Percentiles rank a stretch among this genome's conserved stretches.
Conservation (phyloP, 2,888 invertebrate species). For the Adelphocoris suturalis region DNA sequence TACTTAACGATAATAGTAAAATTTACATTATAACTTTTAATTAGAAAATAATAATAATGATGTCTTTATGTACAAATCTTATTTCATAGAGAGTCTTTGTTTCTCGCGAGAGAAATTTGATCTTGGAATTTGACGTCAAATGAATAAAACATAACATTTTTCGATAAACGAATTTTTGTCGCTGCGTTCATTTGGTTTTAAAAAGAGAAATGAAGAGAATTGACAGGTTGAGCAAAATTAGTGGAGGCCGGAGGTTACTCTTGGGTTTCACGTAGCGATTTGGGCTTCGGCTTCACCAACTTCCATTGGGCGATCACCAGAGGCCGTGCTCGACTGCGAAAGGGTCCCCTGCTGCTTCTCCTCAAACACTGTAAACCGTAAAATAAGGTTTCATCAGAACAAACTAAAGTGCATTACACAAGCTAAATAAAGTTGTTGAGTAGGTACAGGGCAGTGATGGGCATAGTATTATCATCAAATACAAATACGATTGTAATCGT, state of each 20-base stretch:
- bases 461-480: too few relatives aligned
- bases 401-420: too few relatives aligned
- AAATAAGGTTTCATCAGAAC: not conserved
- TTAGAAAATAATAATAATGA: not conserved
- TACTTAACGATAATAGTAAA: conserved; percentile 38
- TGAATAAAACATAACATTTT: not conserved
- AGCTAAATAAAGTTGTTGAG: too few relatives aligned
- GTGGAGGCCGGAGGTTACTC: not conserved
- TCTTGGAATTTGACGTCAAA: conserved; percentile 43
- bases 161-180: conserved; percentile 4
- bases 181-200: not conserved
- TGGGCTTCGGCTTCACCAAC: conserved; percentile 67
- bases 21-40: not conserved
- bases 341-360: conserved; percentile 81
- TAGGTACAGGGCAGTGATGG: too few relatives aligned
- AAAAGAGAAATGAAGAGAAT: conserved; percentile 41
- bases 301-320: conserved; percentile 72
- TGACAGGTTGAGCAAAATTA: conserved; percentile 68
- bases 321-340: conserved; percentile 74
- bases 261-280: conserved; percentile 51
- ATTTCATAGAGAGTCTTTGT: not conserved
- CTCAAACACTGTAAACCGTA: conserved; percentile 84
- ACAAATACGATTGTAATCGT: too few relatives aligned
- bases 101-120: conserved; percentile 48
- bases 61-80: conserved; percentile 11